These are phyloP conservation scores for Stenolophus ochropezus DNA, from an alignment of 2,888 invertebrate species.

Conservation along the genomic window DNA sequence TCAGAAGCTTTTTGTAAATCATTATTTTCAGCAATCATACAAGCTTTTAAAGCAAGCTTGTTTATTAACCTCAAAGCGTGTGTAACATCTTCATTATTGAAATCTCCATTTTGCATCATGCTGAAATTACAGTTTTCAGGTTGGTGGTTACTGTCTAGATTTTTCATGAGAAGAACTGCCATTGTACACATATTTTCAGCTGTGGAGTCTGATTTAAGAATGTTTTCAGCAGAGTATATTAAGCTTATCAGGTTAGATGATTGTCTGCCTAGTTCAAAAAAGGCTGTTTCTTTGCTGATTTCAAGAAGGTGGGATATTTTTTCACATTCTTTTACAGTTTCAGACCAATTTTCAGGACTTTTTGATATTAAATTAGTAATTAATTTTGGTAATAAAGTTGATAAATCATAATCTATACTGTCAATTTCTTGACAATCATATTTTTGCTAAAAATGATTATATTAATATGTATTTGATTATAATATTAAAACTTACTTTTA, in stretches of 20 bases:
- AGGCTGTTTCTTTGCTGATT: slow-evolving; percentile 63
- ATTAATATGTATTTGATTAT: slow-evolving; percentile 1
- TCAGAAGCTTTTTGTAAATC: slow-evolving; percentile 44
- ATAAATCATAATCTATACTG: slow-evolving; percentile 6
- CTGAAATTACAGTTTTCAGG: not conserved
- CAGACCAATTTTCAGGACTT: slow-evolving; percentile 52
- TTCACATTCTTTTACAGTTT: slow-evolving; percentile 61
- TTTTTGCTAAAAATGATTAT: slow-evolving; percentile 22
- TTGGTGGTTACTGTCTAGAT: slow-evolving; percentile 51
- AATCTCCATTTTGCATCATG: not conserved
- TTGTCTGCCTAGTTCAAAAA: slow-evolving; percentile 65
- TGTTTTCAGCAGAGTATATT: slow-evolving; percentile 63
- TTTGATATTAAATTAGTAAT: slow-evolving; percentile 31
- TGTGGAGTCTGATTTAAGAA: slow-evolving; percentile 62
- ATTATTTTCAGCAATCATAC: slow-evolving; percentile 62
- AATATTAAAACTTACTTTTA: slow-evolving; percentile 33
- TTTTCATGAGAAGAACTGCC: slow-evolving; percentile 65
- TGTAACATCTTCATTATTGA: not conserved
- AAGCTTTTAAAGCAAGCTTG: slow-evolving; percentile 64
- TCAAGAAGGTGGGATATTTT: slow-evolving; percentile 64
- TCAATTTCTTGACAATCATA: slow-evolving; percentile 42
- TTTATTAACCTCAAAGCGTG: slow-evolving; percentile 56
- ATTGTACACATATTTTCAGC: slow-evolving; percentile 64
- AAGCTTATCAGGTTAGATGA: slow-evolving; percentile 64
- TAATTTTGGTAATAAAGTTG: slow-evolving; percentile 18